A percentile compares a stretch with the other conserved stretches of the same genome.
Evolutionary conservation across 2,797 vertebrate genomes (phyloP).

Genomic region (Cirrhinus mrigala): DNA sequence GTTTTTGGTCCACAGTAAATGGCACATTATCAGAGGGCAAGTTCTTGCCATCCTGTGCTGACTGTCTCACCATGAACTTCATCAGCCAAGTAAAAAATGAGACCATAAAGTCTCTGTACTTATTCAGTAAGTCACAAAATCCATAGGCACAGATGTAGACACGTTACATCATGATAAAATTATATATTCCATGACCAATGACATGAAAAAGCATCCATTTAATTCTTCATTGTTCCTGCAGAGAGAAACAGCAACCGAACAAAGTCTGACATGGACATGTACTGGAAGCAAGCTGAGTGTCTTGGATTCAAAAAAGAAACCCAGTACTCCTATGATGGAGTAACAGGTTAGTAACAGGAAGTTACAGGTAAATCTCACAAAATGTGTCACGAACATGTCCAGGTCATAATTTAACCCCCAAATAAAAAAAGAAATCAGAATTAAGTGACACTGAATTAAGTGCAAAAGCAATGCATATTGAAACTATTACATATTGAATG

Average conservation of each 20-base stretch:
- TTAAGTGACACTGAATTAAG: neutral
- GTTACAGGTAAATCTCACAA: neutral
- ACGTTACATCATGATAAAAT: neutral
- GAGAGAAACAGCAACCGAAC: neutral
- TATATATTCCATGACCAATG: neutral
- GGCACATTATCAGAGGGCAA: neutral
- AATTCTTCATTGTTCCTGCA: neutral
- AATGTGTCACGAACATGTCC: neutral
- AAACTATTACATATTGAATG: too few species aligned
- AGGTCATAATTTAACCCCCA: neutral
- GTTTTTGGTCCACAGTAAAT: slow-evolving; percentile 8
- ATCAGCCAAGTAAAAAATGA: neutral
- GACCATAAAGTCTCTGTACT: slow-evolving; percentile 10
- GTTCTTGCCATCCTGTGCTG: slow-evolving; percentile 33
- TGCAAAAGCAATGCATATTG: neutral
- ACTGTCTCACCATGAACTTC: slow-evolving; percentile 26
- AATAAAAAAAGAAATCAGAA: neutral
- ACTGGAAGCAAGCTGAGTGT: slow-evolving; percentile 39
- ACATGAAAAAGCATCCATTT: neutral
- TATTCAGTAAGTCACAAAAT: slow-evolving; percentile 44
- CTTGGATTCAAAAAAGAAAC: slow-evolving; percentile 23
- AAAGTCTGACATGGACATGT: neutral
- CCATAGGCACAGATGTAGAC: neutral
- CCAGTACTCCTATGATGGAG: slow-evolving; percentile 41
- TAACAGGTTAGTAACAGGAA: slow-evolving; percentile 35